Base-by-base conservation (phyloP, 2,888 invertebrate species). In the Dynastes maya region DNA sequence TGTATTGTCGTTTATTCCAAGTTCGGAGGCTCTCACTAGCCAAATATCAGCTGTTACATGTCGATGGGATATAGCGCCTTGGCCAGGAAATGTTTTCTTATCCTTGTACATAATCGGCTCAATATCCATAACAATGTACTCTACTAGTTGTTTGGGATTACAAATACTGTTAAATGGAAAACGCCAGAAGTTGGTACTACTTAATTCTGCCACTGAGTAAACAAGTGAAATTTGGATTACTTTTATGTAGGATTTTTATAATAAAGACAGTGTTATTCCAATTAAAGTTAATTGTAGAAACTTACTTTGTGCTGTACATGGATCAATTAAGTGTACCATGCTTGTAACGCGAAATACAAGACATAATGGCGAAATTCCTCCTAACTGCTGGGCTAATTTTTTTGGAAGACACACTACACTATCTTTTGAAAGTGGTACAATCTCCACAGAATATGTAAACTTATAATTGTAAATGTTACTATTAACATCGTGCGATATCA, bases 381-480 rank as follows among this genome's bases (percentile, higher is more conserved):
- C 98, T 49, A 97, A 89, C 82, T 95, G 95, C 81, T 96, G 95
- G 0, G 96, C 95, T 82, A 98, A 87, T 86, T 95, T 95, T 86
- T 94, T 94, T 0, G 97, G 94, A 2, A 99, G 90, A 86, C 98
- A 99, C 1, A 99, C 94, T 67, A 98, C 90, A 87, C 96, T 96
- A 87, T 98, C 97, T 89, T 98, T 98, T 22, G 98, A 98, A 76
- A 99, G 89, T 0, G 99, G 99, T 0, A 97, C 97, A 84, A 99
- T 96, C 88, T 99, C 98, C 81, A 99, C 94, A 80, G 96, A 95
- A 89, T 92, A 96, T 5, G 98, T 96, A 87, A 95, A 96, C 89
- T 99, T 99, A 89, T 98, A 99, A 88, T 98, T 98, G 89, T 96
- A 98, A 13, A 94, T 92, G 87, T 99, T 99, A 88, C 96, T 98